Evolutionary conservation across 2,888 invertebrate genomes (phyloP), one percentile per base, ranked within the genome.

Genomic region (Thelaira solivaga): DNA sequence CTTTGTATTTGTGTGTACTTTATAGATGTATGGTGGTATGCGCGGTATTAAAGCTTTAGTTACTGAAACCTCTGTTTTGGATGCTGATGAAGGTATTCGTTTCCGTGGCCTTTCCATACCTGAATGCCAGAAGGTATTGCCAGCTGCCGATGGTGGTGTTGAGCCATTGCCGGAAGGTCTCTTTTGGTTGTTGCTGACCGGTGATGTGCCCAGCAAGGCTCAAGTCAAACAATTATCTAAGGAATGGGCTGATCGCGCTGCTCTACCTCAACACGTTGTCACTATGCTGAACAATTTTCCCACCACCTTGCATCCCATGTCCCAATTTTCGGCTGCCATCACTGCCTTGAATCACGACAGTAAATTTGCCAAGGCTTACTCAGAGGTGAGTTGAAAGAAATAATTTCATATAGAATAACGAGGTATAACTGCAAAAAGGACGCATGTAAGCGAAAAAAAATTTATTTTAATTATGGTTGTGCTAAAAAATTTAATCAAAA

Each of bases 91-190:
- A 87, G 97, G 97, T 83, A 97, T 97, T 86, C 92, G 96, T 79
- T 97, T 97, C 91, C 93, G 97, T 81, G 97, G 96, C 39, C 93
- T 94, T 83, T 95, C 96, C 76, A 97, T 97, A 85, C 96, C 97
- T 31, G 96, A 97, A 88, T 96, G 96, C 88, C 96, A 97, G 88
- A 93, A 97, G 87, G 89, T 94, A 7, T 90, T 97, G 78, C 97
- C 97, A 0, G 95, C 94, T 87, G 96, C 94, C 8, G 82, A 85
- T 1, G 93, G 94, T 59, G 97, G 97, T 41, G 89, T 89, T 29
- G 96, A 97, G 87, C 97, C 97, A 5, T 91, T 97, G 36, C 97
- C 97, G 1, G 97, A 97, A 89, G 97, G 95, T 87, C 92, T 97
- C n/a, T 97, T 97, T 90, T 97, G 97, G 97, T 91, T 97, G 57